phyloP scores from a whole-genome alignment of 2,888 invertebrate species.

The Cephus sareptanus region DNA sequence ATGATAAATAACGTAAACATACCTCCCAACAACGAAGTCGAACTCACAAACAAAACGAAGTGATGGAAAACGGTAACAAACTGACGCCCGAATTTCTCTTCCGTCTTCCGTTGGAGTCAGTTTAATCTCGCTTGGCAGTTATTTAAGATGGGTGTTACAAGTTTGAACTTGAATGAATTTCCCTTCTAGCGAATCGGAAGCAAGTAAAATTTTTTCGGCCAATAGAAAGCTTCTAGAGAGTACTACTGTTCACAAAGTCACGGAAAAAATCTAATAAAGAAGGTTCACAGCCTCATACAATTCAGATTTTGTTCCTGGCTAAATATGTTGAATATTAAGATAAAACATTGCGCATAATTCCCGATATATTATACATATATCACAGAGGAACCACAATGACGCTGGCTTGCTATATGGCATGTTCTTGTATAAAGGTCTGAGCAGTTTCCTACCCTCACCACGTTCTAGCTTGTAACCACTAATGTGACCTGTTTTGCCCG shows the following conservation, averaged over 20 bases:
- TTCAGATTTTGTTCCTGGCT: too few species aligned
- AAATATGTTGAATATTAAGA: too few species aligned
- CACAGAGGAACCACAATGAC: too few species aligned
- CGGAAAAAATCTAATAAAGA: background rate
- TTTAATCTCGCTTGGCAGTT: background rate
- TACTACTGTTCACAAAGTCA: background rate
- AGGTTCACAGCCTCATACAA: background rate
- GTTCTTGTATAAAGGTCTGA: too few species aligned
- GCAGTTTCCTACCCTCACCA: too few species aligned
- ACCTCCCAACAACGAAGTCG: background rate
- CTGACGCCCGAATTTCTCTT: background rate
- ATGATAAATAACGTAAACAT: background rate
- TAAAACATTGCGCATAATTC: too few species aligned
- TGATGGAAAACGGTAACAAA: background rate
- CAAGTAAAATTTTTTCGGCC: background rate
- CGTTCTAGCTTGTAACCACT: too few species aligned
- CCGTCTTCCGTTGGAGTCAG: background rate
- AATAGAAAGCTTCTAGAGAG: background rate
- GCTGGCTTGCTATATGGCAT: too few species aligned
- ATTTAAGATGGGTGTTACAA: conserved; percentile 2
- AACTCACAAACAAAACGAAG: background rate
- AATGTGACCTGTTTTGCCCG: too few species aligned
- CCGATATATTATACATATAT: too few species aligned
- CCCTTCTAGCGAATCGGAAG: background rate
- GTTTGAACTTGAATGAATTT: background rate